phyloP scores from a whole-genome alignment of 2,888 invertebrate species.

The Leucophora obtusa region DNA sequence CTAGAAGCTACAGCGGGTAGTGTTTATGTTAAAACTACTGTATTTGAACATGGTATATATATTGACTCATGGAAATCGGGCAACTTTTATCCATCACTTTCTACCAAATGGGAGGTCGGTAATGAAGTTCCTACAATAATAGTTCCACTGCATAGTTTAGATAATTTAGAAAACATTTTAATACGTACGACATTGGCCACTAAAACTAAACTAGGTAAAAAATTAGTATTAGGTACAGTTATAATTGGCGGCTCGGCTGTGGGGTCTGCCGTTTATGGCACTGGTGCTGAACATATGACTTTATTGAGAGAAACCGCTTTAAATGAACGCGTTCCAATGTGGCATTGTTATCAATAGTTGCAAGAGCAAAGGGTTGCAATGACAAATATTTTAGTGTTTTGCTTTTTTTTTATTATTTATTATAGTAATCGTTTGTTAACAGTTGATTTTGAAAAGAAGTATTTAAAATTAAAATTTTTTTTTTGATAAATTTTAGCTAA shows the following conservation, averaged over 20 bases:
- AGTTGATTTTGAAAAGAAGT: neutral
- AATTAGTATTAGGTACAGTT: conserved; percentile 76
- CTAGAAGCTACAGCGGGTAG: conserved; percentile 79
- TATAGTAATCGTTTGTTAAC: neutral
- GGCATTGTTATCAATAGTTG: conserved; percentile 76
- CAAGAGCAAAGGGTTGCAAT: neutral
- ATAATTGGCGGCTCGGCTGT: conserved; percentile 68
- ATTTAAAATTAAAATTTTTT: conserved; percentile 4
- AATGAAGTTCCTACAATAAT: conserved; percentile 72
- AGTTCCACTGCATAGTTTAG: conserved; percentile 72
- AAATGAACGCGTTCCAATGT: conserved; percentile 74
- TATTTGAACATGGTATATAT: conserved; percentile 83
- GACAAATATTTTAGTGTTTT: conserved; percentile 17
- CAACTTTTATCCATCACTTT: conserved; percentile 86
- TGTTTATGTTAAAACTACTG: conserved; percentile 87
- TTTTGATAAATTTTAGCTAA: conserved; percentile 1
- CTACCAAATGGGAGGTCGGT: conserved; percentile 84
- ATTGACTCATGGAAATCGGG: conserved; percentile 85
- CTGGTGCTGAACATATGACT: conserved; percentile 74
- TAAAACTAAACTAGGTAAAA: conserved; percentile 77
- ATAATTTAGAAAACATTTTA: conserved; percentile 73
- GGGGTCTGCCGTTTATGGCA: conserved; percentile 62
- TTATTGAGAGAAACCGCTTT: conserved; percentile 69
- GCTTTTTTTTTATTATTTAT: conserved; percentile 11
- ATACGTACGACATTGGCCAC: conserved; percentile 76